phyloP scores from a whole-genome alignment of 2,888 invertebrate species.

The Macrophya annulata region DNA sequence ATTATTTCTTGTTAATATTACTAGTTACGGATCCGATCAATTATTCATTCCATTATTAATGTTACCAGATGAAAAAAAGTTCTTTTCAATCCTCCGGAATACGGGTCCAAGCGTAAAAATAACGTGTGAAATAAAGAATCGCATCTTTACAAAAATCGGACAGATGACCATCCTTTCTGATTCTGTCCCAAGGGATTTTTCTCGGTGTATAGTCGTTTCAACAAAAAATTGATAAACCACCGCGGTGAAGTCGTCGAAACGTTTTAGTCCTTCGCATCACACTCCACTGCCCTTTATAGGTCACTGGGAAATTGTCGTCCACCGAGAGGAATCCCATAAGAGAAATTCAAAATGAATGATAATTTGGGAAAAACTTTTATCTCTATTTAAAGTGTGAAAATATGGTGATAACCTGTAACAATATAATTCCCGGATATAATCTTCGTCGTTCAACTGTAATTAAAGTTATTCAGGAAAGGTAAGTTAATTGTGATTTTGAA shows the following conservation, averaged over 20 bases:
- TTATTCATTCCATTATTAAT: background rate
- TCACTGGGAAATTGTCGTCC: background rate
- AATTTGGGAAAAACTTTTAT: background rate
- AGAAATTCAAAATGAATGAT: constrained; percentile 22
- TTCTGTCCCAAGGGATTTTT: constrained; percentile 7
- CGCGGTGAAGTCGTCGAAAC: constrained; percentile 21
- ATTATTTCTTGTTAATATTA: too few relatives aligned
- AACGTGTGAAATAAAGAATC: constrained; percentile 22
- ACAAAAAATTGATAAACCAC: constrained; percentile 13
- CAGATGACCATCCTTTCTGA: constrained; percentile 19
- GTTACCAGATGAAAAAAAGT: background rate
- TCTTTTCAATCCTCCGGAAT: background rate
- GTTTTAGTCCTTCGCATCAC: background rate
- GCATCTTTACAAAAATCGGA: constrained; percentile 10
- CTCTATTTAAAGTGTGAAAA: background rate
- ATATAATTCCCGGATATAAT: background rate
- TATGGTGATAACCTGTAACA: background rate
- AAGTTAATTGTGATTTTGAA: background rate
- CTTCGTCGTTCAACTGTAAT: constrained; percentile 33
- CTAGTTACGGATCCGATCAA: background rate
- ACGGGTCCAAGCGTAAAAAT: background rate
- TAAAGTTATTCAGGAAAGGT: constrained; percentile 18
- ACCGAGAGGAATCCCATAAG: background rate
- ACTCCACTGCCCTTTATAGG: background rate
- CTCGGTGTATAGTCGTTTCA: background rate